These are phyloP conservation scores for Diachasmimorpha longicaudata DNA, from an alignment of 1,140 invertebrate species.

Conservation along the genomic window DNA sequence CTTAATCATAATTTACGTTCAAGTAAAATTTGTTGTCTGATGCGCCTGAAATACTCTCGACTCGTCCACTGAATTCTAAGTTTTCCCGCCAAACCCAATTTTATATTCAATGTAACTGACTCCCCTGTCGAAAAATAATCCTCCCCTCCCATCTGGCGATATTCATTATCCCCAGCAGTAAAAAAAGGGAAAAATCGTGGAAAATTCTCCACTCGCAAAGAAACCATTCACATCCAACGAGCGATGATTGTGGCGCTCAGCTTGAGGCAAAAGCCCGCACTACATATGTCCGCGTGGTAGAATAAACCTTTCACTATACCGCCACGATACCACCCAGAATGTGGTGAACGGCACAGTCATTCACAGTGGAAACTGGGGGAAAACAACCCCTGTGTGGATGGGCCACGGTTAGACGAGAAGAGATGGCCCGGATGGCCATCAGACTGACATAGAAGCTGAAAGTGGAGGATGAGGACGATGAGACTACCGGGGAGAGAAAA, in stretches of 20 bases:
- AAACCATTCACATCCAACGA: not conserved
- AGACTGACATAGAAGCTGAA: constrained; percentile 2
- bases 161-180: no score
- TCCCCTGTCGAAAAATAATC: no score
- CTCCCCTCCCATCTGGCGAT: no score
- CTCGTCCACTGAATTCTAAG: no score
- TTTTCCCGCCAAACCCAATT: no score
- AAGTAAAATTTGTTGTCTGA: no score
- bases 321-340: not conserved
- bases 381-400: not conserved
- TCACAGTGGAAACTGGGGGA: not conserved
- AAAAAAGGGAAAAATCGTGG: no score
- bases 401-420: not conserved
- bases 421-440: not conserved
- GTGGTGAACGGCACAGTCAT: no score
- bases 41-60: no score
- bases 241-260: not conserved
- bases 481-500: not conserved
- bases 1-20: no score
- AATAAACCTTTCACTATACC: not conserved
- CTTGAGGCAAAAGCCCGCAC: not conserved
- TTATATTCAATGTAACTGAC: no score
- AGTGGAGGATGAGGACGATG: not conserved
- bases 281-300: not conserved
- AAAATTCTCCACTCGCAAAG: not conserved